These are phyloP conservation scores for Charaxes varanes DNA, from an alignment of 1,140 invertebrate genomes.

Conservation along the genomic window DNA sequence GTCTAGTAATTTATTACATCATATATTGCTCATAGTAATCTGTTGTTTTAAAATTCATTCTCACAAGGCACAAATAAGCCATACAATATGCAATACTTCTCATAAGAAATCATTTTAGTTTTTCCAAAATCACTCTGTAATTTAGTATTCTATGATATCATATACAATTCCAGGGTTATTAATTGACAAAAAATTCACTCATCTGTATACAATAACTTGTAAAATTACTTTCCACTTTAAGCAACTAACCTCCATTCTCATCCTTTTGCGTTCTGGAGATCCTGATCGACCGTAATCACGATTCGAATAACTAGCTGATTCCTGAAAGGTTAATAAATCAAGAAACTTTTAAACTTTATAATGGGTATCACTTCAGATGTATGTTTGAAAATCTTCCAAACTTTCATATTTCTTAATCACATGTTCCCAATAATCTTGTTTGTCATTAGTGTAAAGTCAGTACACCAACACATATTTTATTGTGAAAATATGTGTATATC, in stretches of 20 bases:
- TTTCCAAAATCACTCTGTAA: constrained; percentile 3
- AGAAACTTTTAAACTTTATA: constrained; percentile 7
- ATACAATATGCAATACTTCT: constrained; percentile 9
- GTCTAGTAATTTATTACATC: too few relatives aligned
- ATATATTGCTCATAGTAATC: too few relatives aligned
- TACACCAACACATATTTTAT: too few relatives aligned
- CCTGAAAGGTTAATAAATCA: constrained; percentile 37
- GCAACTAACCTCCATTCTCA: constrained; percentile 71
- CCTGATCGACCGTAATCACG: constrained; percentile 66
- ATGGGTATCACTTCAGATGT: too few relatives aligned
- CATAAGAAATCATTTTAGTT: constrained; percentile 1
- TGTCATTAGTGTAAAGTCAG: too few relatives aligned
- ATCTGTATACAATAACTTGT: constrained; percentile 3
- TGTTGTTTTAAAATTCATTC: too few relatives aligned
- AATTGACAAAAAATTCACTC: neutral
- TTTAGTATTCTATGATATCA: constrained; percentile 7
- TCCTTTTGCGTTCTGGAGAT: constrained; percentile 69
- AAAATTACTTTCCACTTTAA: too few relatives aligned
- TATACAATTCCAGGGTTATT: neutral
- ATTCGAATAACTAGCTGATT: constrained; percentile 53
- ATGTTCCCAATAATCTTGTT: too few relatives aligned
- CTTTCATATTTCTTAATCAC: too few relatives aligned
- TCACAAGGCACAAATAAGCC: neutral
- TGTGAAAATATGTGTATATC: too few relatives aligned
- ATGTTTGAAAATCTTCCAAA: too few relatives aligned